These are phyloP conservation scores for Saxidomus purpurata DNA, from an alignment of 1,140 invertebrate genomes.

Conservation along the genomic window DNA sequence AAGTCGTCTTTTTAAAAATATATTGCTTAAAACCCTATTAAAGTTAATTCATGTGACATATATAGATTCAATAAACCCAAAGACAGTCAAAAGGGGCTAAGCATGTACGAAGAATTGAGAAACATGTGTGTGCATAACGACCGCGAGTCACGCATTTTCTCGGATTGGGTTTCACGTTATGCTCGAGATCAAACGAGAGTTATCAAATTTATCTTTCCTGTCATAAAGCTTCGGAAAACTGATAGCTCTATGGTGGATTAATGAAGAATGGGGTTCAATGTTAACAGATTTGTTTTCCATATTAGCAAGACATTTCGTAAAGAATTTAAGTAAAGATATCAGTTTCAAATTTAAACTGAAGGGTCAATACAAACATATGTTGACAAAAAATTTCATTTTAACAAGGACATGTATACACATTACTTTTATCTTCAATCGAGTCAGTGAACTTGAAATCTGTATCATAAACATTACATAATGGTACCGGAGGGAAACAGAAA, in stretches of 20 bases:
- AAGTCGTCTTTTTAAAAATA: conserved; percentile 29
- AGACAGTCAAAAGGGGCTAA: conserved; percentile 23
- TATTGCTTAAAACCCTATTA: conserved; percentile 46
- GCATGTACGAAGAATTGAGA: conserved; percentile 22
- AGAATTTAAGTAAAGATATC: conserved; percentile 27
- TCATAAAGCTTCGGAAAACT: conserved; percentile 41
- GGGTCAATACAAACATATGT: conserved; percentile 9
- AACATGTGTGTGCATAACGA: conserved; percentile 6
- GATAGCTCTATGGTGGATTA: conserved; percentile 49
- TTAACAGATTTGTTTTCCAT: conserved; percentile 32
- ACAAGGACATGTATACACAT: too few species aligned
- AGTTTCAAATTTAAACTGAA: background rate
- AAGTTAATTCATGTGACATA: conserved; percentile 42
- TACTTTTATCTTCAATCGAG: too few species aligned
- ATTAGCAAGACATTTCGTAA: background rate
- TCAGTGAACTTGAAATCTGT: too few species aligned
- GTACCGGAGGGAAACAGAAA: too few species aligned
- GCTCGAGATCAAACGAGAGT: conserved; percentile 53
- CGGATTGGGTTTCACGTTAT: conserved; percentile 45
- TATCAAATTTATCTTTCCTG: conserved; percentile 26
- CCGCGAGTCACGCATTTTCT: conserved; percentile 49
- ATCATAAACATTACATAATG: too few species aligned
- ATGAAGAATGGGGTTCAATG: conserved; percentile 7
- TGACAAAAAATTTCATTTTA: background rate
- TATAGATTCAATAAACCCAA: conserved; percentile 50